phyloP scores from a whole-genome alignment of 1,140 invertebrate species.

The Mya arenaria region DNA sequence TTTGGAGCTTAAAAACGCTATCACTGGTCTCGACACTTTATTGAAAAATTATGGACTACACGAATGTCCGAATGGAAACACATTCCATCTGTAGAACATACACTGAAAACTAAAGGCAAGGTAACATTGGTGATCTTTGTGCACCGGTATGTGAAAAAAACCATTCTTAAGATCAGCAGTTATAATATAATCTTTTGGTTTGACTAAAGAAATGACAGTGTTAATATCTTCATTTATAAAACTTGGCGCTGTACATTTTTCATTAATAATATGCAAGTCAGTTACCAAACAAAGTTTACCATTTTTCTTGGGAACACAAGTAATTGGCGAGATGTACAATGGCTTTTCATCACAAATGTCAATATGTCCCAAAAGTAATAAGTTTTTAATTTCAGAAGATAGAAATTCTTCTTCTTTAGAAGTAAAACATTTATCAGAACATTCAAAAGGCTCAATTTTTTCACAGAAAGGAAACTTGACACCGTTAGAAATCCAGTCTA shows the following conservation, averaged over 20 bases:
- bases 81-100: not conserved
- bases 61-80: not conserved
- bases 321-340: not conserved
- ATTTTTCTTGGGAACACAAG: not conserved
- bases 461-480: not conserved
- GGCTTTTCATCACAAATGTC: not conserved
- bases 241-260: not conserved
- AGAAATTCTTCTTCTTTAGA: not conserved
- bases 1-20: not conserved
- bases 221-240: not conserved
- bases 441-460: not conserved
- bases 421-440: not conserved
- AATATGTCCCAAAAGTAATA: not conserved
- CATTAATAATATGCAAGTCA: not conserved
- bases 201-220: not conserved
- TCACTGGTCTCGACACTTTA: not conserved
- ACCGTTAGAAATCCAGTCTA: not conserved
- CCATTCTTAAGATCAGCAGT: not conserved
- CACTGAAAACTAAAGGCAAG: not conserved
- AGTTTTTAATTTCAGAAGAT: not conserved
- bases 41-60: not conserved
- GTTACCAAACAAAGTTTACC: not conserved
- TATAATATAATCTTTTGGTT: not conserved
- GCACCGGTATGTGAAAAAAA: not conserved
- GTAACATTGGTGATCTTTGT: not conserved